Evolutionary conservation across 2,797 vertebrate genomes (phyloP).

Genomic region (Synaphobranchus kaupii): DNA sequence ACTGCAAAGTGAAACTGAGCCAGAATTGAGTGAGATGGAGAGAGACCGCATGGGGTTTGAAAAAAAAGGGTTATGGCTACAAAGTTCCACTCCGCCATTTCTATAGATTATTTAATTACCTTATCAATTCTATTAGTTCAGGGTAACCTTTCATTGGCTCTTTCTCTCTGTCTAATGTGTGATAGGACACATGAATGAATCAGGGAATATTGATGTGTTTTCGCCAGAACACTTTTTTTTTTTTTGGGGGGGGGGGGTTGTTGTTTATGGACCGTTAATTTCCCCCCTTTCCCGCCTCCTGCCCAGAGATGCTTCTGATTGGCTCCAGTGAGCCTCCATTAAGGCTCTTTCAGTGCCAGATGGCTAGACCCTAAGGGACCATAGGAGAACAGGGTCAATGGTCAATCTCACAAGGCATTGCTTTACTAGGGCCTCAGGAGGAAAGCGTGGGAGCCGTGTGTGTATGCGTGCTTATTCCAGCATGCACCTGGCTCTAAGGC

Average conservation of each 20-base stretch:
- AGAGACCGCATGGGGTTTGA: not conserved
- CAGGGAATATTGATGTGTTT: not conserved
- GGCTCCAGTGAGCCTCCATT: slow-evolving; percentile 25
- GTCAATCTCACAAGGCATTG: slow-evolving; percentile 60
- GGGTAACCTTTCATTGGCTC: not conserved
- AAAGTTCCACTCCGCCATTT: not conserved
- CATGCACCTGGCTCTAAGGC: not conserved
- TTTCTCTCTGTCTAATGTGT: not conserved
- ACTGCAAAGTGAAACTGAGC: not conserved
- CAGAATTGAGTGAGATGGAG: not conserved
- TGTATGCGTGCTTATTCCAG: not conserved
- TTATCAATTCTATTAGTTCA: not conserved
- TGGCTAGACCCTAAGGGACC: slow-evolving; percentile 60
- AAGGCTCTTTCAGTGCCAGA: slow-evolving; percentile 62
- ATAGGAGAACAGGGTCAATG: slow-evolving; percentile 57
- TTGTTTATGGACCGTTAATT: not conserved
- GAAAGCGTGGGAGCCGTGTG: not conserved
- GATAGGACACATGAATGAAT: not conserved
- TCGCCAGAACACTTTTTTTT: not conserved
- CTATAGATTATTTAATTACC: no score
- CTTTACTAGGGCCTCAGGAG: slow-evolving; percentile 42
- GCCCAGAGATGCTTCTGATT: not conserved
- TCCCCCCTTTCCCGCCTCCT: not conserved
- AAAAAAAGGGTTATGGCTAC: not conserved
- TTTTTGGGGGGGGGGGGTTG: not conserved